Conservation (phyloP, 2,888 invertebrate genomes). For the Dryadula phaetusa region DNA sequence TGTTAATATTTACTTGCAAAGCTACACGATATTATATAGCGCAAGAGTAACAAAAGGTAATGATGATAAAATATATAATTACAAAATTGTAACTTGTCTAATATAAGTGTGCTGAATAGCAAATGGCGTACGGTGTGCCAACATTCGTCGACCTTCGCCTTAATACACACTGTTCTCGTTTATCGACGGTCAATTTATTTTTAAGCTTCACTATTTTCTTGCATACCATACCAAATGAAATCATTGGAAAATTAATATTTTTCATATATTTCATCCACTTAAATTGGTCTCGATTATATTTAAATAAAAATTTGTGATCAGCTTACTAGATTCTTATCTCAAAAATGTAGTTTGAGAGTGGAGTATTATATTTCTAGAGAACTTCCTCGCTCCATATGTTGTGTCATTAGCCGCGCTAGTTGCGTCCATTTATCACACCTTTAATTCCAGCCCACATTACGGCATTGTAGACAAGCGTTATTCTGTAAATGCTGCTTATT, state of each 20-base stretch:
- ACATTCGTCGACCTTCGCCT: conserved; percentile 75
- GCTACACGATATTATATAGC: conserved; percentile 14
- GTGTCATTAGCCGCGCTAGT: conserved; percentile 36
- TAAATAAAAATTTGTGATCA: neutral
- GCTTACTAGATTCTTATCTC: neutral
- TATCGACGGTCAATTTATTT: conserved; percentile 78
- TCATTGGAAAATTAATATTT: conserved; percentile 22
- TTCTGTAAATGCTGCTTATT: conserved; percentile 82
- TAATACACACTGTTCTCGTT: conserved; percentile 70
- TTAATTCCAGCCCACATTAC: conserved; percentile 75
- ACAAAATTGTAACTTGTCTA: conserved; percentile 35
- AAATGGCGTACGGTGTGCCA: conserved; percentile 62
- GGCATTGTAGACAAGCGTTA: conserved; percentile 79
- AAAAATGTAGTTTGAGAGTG: neutral
- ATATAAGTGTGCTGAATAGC: conserved; percentile 39
- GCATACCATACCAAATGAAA: conserved; percentile 39
- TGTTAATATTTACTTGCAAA: conserved; percentile 7
- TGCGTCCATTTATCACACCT: conserved; percentile 73
- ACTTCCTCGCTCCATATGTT: conserved; percentile 36
- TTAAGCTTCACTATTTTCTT: conserved; percentile 53
- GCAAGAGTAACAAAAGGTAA: conserved; percentile 20
- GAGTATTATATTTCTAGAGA: too few relatives aligned
- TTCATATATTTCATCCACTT: neutral
- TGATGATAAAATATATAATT: conserved; percentile 32
- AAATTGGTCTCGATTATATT: neutral